A percentile compares a stretch with the other conserved stretches of the same genome.
phyloP scores from a whole-genome alignment of 2,888 invertebrate genomes.

The Tridacna crocea region DNA sequence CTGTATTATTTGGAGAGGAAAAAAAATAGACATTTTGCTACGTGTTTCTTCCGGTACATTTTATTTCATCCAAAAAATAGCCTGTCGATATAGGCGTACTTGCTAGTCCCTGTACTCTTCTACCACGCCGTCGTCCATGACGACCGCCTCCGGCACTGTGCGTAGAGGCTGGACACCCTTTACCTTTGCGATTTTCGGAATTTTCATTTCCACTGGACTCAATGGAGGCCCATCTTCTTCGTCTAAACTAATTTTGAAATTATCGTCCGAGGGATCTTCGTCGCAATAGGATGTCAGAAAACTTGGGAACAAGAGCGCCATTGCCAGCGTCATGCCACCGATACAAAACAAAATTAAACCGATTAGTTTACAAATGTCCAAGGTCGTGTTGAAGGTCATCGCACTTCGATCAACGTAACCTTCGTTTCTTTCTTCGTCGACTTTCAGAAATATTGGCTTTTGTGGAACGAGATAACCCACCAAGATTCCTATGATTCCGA shows the following conservation, averaged over 20 bases:
- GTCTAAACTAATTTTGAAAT: slow-evolving; percentile 74
- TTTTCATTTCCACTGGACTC: slow-evolving; percentile 80
- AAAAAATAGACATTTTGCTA: too few species aligned
- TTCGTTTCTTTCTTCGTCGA: slow-evolving; percentile 79
- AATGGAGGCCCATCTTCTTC: slow-evolving; percentile 73
- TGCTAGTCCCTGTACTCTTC: slow-evolving; percentile 44
- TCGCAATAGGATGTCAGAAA: slow-evolving; percentile 84
- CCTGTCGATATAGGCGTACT: too few species aligned
- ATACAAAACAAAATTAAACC: slow-evolving; percentile 85
- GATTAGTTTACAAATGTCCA: slow-evolving; percentile 85
- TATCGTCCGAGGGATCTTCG: slow-evolving; percentile 77
- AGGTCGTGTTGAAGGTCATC: slow-evolving; percentile 84
- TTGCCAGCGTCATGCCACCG: slow-evolving; percentile 85
- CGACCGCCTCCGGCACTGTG: slow-evolving; percentile 73
- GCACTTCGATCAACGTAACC: slow-evolving; percentile 83
- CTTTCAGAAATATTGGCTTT: slow-evolving; percentile 80
- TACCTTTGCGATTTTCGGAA: slow-evolving; percentile 82
- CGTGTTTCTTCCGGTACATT: too few species aligned
- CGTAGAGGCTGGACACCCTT: slow-evolving; percentile 83
- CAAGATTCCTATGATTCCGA: slow-evolving; percentile 85
- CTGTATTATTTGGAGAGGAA: too few species aligned
- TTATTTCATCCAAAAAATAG: too few species aligned
- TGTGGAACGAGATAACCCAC: slow-evolving; percentile 85
- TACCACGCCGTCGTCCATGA: slow-evolving; percentile 71
- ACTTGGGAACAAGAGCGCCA: slow-evolving; percentile 85